Base-by-base conservation (phyloP, 2,888 invertebrate species). In the Drosophila merina region DNA sequence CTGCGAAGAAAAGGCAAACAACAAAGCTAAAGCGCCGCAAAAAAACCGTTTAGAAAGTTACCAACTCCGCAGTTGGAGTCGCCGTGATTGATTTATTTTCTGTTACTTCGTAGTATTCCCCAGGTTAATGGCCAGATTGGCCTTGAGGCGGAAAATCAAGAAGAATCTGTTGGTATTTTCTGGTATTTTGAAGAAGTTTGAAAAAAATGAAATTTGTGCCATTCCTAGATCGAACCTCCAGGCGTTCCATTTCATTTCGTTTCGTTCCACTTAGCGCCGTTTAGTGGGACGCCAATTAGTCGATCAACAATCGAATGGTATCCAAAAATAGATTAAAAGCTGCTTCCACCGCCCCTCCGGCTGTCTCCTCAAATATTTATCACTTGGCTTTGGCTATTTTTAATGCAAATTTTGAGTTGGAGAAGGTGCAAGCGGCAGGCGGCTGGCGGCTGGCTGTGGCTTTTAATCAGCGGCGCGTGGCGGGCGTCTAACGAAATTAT, bases 381-480 rank as follows among this genome's bases (percentile, higher is more conserved):
- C 79, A 79, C 67, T 62, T 59, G 57, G 33, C 66, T 40, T 51
- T 51, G 44, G 63, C 79, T 85, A 80, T 80, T 85, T 79, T 72
- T 72, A 57, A 75, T 75, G 71, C 63, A 59, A 70, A 57, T 69
- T 40, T 48, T 20, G n/a, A 10, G n/a, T 26, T 36, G 33, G 3
- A n/a, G 25, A 28, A 25, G 14, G 20, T 6, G 47, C 6, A 25
- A 14, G 20, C 5, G 33, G 42, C 5, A n/a, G 45, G 47, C 26
- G 31, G 30, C 12, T 25, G 64, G 30, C 64, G 67, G 20, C 20
- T 20, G 20, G 20, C 20, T 20, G 20, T 20, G 20, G 20, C 20
- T 1, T 64, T 64, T 64, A 64, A 64, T 66, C 67, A 67, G 69
- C 69, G 67, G 67, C 67, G 67, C 67, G 67, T 67, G 67, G 72